A percentile compares a stretch with the other conserved stretches of the same genome.
Evolutionary conservation across 1,140 invertebrate species (phyloP).

Genomic region (Hycleus cichorii): DNA sequence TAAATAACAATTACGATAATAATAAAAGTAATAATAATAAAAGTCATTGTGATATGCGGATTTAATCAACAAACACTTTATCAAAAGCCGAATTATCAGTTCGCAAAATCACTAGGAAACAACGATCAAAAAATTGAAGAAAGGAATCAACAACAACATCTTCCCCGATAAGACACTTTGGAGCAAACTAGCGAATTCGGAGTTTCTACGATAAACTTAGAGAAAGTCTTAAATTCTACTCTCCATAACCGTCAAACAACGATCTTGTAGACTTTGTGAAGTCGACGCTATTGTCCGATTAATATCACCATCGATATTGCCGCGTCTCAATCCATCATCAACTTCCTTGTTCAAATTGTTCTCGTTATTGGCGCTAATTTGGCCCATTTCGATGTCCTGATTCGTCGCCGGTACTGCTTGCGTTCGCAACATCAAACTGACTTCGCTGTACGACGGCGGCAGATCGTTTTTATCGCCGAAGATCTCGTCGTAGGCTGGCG

Average conservation of each 20-base stretch:
- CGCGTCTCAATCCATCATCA: not conserved
- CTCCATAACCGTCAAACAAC: not conserved
- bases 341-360: constrained; percentile 8
- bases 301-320: not conserved
- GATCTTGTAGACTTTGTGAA: not conserved
- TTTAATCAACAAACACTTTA: constrained; percentile 6
- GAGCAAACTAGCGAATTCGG: too few species aligned
- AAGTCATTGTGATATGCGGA: constrained; percentile 9
- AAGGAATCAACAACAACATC: too few species aligned
- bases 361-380: constrained; percentile 6
- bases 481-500: constrained; percentile 39
- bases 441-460: constrained; percentile 40
- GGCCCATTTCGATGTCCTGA: constrained; percentile 8
- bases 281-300: not conserved
- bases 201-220: too few species aligned
- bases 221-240: constrained; percentile 7
- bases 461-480: constrained; percentile 36
- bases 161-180: too few species aligned
- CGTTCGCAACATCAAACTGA: constrained; percentile 27
- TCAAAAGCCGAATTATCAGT: constrained; percentile 5
- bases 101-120: too few species aligned
- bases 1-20: too few species aligned
- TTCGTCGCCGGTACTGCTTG: constrained; percentile 5
- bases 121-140: too few species aligned
- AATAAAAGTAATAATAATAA: too few species aligned